Evolutionary conservation across 2,888 invertebrate genomes (phyloP), one percentile per base, ranked within the genome.

Genomic region (Clunio marinus): DNA sequence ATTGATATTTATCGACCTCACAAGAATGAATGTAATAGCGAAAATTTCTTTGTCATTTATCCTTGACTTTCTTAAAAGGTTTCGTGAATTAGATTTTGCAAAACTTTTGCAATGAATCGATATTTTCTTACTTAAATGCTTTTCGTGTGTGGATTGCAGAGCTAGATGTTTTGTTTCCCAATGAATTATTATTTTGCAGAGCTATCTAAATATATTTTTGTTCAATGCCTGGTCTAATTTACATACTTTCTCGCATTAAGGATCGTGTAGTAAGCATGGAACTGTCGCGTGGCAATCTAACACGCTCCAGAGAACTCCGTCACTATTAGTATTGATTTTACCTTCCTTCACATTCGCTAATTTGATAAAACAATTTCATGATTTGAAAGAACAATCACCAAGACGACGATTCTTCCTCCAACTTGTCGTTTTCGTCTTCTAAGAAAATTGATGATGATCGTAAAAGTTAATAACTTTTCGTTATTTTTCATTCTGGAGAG

Each of bases 191-290:
- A 2, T 22, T 22, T 20, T 51, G 51, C 51, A 51, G 51, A 51
- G 7, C 2, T 7, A 22, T 7, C 51, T 51, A 51, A 51, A 51
- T 20, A 51, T 51, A 51, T 20, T n/a, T n/a, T 51, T 22, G 22
- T 13, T 51, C 51, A 51, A 51, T 51, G 22, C 7, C 22, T 51
- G 17, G 17, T 22, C 51, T 51, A 51, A 51, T 51, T 51, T 51
- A 8, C 51, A 51, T 51, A 20, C 17, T 17, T 51, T 22, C 51
- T 51, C 22, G n/a, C n/a, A n/a, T n/a, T n/a, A n/a, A n/a, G n/a
- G n/a, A n/a, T n/a, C n/a, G n/a, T n/a, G n/a, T n/a, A n/a, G 22
- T 20, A 22, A 7, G 51, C 35, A 13, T 13, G 35, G 35, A 32
- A 8, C 17, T 51, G 17, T 51, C 22, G 51, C 51, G 22, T 22